A percentile compares a stretch with the other conserved stretches of the same genome.
These are phyloP conservation scores for Pollenia amentaria DNA, from an alignment of 2,888 invertebrate species.

Conservation along the genomic window DNA sequence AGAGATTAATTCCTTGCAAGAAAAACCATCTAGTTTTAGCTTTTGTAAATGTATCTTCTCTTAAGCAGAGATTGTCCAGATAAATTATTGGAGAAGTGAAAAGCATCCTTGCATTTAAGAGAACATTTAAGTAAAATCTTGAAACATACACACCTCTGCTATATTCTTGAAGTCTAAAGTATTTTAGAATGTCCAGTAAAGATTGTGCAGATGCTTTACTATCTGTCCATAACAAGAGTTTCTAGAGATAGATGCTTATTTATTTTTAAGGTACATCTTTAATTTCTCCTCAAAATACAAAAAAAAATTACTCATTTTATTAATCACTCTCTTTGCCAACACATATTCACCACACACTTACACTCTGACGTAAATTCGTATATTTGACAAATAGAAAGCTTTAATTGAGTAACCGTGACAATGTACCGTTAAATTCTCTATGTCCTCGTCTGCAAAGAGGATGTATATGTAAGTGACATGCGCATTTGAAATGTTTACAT, in stretches of 20 bases:
- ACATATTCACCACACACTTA: slow-evolving; percentile 60
- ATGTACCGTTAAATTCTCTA: slow-evolving; percentile 24
- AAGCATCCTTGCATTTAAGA: slow-evolving; percentile 58
- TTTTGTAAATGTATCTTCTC: slow-evolving; percentile 59
- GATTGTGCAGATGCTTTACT: background rate
- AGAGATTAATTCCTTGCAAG: slow-evolving; percentile 81
- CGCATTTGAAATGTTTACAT: slow-evolving; percentile 67
- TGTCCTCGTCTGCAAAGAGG: slow-evolving; percentile 30
- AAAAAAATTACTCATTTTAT: too few species aligned
- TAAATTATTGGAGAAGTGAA: slow-evolving; percentile 19
- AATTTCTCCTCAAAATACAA: too few species aligned
- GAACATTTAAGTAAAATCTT: slow-evolving; percentile 4
- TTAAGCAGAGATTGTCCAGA: slow-evolving; percentile 35
- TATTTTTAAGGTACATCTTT: too few species aligned
- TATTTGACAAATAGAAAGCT: slow-evolving; percentile 33
- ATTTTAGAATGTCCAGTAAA: background rate
- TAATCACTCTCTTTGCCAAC: background rate
- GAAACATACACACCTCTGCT: background rate
- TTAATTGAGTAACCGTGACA: slow-evolving; percentile 35
- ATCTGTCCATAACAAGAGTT: background rate
- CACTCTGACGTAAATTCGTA: slow-evolving; percentile 8
- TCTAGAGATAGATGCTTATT: too few species aligned
- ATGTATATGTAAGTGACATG: slow-evolving; percentile 28
- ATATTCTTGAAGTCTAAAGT: background rate
- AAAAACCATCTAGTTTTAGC: slow-evolving; percentile 48